Percentiles rank a stretch among this genome's conserved stretches.
Evolutionary conservation across 2,113 vertebrate species (phyloP).

Genomic region (Herpailurus yagouaroundi): DNA sequence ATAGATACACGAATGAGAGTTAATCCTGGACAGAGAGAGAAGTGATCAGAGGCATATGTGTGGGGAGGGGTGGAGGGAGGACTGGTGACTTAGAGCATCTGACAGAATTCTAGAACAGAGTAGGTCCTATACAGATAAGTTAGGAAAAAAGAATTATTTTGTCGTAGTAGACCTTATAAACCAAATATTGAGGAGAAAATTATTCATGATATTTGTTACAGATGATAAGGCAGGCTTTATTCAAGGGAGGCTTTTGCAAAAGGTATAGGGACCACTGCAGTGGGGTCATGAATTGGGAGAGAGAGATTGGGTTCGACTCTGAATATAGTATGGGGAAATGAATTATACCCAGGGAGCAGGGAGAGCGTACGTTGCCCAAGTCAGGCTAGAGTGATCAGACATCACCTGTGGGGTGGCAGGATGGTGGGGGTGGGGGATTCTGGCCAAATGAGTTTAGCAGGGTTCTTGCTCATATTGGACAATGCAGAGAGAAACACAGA

Average conservation of each 20-base stretch:
- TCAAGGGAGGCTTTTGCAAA: neutral
- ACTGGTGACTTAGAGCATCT: neutral
- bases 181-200: neutral
- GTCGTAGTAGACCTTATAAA: neutral
- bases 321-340: neutral
- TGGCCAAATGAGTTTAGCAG: neutral
- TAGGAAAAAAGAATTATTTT: neutral
- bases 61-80: neutral
- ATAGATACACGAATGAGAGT: conserved; percentile 11
- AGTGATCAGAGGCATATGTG: neutral
- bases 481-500: neutral
- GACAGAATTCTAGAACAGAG: neutral
- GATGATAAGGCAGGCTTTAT: neutral
- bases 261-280: neutral
- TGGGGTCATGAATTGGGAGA: neutral
- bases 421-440: neutral
- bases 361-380: neutral
- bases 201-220: neutral
- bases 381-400: neutral
- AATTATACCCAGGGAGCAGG: neutral
- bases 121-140: neutral
- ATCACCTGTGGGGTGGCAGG: neutral
- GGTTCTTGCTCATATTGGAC: neutral
- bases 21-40: neutral
- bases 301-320: neutral